These are phyloP conservation scores for Scyliorhinus canicula DNA, from an alignment of 2,797 vertebrate genomes.

Conservation along the genomic window DNA sequence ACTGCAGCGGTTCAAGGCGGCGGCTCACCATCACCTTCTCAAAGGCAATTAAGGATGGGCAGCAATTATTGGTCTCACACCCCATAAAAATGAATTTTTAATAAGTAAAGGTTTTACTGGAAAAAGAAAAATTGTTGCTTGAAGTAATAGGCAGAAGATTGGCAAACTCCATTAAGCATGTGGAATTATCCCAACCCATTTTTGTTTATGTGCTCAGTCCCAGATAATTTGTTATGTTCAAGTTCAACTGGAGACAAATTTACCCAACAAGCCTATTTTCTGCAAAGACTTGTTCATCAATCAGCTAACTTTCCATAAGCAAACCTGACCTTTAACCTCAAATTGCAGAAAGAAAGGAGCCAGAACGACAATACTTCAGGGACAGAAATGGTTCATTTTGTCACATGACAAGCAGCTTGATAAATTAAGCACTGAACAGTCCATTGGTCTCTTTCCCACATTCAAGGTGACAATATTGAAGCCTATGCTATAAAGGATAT, in stretches of 20 bases:
- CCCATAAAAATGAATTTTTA: too few relatives aligned
- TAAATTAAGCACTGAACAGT: neutral
- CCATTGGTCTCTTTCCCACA: neutral
- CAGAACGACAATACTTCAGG: neutral
- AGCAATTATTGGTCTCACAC: too few relatives aligned
- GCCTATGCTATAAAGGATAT: neutral
- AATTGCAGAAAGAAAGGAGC: neutral
- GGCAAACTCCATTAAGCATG: neutral
- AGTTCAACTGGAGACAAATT: neutral
- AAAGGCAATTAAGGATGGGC: too few relatives aligned
- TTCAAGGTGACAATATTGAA: neutral
- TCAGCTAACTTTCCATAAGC: neutral
- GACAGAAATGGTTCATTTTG: neutral
- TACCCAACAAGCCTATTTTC: neutral
- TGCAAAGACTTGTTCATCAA: neutral
- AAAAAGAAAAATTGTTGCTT: neutral
- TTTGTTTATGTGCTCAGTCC: neutral
- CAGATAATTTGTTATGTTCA: neutral
- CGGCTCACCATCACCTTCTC: too few relatives aligned
- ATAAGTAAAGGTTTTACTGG: neutral
- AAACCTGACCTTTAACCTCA: neutral
- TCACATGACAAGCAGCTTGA: neutral
- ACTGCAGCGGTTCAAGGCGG: too few relatives aligned
- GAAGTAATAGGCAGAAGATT: neutral
- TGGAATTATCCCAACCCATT: too few relatives aligned